phyloP scores from a whole-genome alignment of 2,113 vertebrate genomes.

The Actenoides hombroni region DNA sequence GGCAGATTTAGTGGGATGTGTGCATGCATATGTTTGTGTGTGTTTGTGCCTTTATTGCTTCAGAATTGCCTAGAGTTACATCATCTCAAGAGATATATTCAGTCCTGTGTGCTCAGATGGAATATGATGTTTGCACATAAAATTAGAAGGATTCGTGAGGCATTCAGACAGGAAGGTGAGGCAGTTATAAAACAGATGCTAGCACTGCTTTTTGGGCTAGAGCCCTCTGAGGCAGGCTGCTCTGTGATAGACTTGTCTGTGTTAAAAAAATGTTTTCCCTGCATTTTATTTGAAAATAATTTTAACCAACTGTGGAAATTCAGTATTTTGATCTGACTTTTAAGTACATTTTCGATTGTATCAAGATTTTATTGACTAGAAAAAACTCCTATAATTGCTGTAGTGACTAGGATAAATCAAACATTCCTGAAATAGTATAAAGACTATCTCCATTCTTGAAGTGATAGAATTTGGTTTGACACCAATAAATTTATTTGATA shows the following conservation, averaged over 20 bases:
- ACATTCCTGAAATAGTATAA: background rate
- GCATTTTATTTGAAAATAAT: background rate
- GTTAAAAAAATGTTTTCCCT: background rate
- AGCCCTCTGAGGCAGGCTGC: background rate
- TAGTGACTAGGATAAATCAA: conserved; percentile 18
- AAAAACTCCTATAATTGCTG: background rate
- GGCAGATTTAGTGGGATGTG: conserved; percentile 42
- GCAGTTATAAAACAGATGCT: conserved; percentile 39
- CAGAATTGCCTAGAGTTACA: conserved; percentile 38
- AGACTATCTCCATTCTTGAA: background rate
- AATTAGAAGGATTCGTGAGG: conserved; percentile 23
- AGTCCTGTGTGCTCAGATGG: background rate
- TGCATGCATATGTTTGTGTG: conserved; percentile 47
- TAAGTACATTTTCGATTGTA: conserved; percentile 1
- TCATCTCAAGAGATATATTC: conserved; percentile 45
- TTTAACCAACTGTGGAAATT: conserved; percentile 11
- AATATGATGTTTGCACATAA: conserved; percentile 54
- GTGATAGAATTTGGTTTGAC: background rate
- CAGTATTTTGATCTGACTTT: conserved; percentile 18
- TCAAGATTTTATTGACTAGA: background rate
- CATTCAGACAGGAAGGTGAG: conserved; percentile 20
- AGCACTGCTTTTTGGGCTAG: background rate
- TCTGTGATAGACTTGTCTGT: background rate
- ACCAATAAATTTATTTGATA: conserved; percentile 10
- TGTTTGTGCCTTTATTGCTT: conserved; percentile 45